Evolutionary conservation across 37 sponge, comb jelly and placozoan species (phyloP), one percentile per base, ranked within the genome.

Genomic region (Aphrocallistes beatrix): DNA sequence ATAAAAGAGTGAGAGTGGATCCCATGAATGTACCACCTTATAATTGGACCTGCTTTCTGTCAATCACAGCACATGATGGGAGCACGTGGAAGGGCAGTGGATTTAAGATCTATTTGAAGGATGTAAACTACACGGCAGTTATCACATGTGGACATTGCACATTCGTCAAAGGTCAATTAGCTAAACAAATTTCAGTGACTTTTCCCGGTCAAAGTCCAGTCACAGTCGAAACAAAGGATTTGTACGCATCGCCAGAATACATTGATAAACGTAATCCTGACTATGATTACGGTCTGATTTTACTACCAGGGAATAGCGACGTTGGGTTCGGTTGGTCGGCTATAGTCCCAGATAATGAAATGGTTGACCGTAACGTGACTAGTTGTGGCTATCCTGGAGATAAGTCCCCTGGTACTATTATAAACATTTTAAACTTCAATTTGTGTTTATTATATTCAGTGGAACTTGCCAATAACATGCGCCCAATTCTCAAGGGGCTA

Each of bases 341-440:
- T 13, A 60, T 60, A 8, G n/a, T 60, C 21, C 21, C 25, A 19
- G 21, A 60, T 28, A 13, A 28, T 60, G 17, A 60, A 13, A 19
- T 60, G 3, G 21, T 25, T 60, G 21, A 21, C 34, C 75, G 75
- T 60, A 25, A 25, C 6, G 75, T 60, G 32, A 60, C 75, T 13
- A 60, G n/a, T 60, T 60, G 75, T 60, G 75, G 75, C 3, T 60
- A 60, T 60, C 75, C 75, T 25, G 75, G 75, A 6, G 75, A 60
- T 60, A 60, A 60, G 75, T 30, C 75, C 1, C 75, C 3, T 60
- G 75, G 32, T 25, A 60, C 34, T 60, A n/a, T n/a, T n/a, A n/a
- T n/a, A n/a, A n/a, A n/a, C n/a, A n/a, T n/a, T n/a, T n/a, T n/a
- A n/a, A n/a, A n/a, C n/a, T n/a, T n/a, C n/a, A n/a, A n/a, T n/a